These are phyloP conservation scores for Parazoanthus swiftii DNA, from an alignment of 92 coral and sea anemone species.

Conservation along the genomic window DNA sequence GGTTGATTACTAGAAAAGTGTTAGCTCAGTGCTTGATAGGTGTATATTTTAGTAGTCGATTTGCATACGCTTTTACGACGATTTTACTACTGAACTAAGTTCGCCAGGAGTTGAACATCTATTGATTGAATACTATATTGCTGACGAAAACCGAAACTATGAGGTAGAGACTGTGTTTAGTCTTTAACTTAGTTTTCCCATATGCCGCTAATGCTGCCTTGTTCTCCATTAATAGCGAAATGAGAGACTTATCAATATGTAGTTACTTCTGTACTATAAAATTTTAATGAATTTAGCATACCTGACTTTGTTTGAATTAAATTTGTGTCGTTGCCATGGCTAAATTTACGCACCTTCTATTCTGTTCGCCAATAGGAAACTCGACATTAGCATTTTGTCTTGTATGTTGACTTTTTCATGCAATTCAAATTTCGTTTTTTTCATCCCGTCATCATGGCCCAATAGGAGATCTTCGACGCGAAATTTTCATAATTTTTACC, in stretches of 20 bases:
- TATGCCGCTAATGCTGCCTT: not conserved
- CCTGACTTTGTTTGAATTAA: conserved; percentile 26
- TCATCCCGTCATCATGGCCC: conserved; percentile 50
- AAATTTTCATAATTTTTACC: conserved; percentile 20
- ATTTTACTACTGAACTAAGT: no score
- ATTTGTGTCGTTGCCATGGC: conserved; percentile 25
- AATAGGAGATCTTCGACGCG: conserved; percentile 47
- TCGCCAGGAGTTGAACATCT: not conserved
- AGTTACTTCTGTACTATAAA: conserved; percentile 2
- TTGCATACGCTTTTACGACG: no score
- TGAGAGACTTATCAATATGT: not conserved
- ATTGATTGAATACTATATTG: not conserved
- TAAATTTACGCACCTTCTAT: not conserved
- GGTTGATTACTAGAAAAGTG: no score
- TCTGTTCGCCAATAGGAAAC: conserved; percentile 38
- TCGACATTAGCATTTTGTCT: conserved; percentile 53
- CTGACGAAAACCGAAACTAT: not conserved
- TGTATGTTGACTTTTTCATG: conserved; percentile 54
- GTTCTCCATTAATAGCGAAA: not conserved
- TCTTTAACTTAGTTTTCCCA: not conserved
- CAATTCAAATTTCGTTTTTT: conserved; percentile 61
- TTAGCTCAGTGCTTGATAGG: no score
- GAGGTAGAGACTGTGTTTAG: not conserved
- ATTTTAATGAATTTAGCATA: conserved; percentile 18
- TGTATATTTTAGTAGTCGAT: no score